Evolutionary conservation across 2,797 vertebrate species (phyloP).

Genomic region (Gallinago solitaria): DNA sequence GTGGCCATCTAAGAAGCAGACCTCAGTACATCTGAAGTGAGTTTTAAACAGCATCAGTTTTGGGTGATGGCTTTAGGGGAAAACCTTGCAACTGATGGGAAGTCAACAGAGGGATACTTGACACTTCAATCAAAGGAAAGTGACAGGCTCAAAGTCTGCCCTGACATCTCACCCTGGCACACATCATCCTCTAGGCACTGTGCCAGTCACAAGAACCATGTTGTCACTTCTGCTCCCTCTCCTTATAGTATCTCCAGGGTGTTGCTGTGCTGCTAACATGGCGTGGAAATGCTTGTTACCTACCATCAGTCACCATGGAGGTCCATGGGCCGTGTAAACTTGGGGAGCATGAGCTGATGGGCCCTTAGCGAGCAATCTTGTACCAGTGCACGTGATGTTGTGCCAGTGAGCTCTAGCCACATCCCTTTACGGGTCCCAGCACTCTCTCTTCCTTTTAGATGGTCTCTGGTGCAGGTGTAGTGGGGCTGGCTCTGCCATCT

Average conservation of each 20-base stretch:
- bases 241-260: neutral
- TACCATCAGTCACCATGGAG: neutral
- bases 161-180: neutral
- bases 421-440: neutral
- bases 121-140: neutral
- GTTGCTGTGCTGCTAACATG: neutral
- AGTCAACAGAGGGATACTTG: neutral
- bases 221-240: neutral
- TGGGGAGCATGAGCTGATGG: neutral
- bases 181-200: neutral
- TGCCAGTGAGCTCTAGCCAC: neutral
- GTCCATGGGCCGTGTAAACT: neutral
- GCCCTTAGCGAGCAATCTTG: neutral
- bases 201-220: neutral
- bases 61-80: neutral
- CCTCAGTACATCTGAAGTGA: neutral
- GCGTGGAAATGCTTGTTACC: neutral
- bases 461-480: neutral
- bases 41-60: neutral
- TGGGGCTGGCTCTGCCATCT: neutral
- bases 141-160: neutral
- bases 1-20: neutral
- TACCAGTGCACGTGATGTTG: rapidly evolving
- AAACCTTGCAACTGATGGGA: neutral
- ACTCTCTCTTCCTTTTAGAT: neutral